phyloP scores from a whole-genome alignment of 2,113 vertebrate species.

The Ptilonorhynchus violaceus region DNA sequence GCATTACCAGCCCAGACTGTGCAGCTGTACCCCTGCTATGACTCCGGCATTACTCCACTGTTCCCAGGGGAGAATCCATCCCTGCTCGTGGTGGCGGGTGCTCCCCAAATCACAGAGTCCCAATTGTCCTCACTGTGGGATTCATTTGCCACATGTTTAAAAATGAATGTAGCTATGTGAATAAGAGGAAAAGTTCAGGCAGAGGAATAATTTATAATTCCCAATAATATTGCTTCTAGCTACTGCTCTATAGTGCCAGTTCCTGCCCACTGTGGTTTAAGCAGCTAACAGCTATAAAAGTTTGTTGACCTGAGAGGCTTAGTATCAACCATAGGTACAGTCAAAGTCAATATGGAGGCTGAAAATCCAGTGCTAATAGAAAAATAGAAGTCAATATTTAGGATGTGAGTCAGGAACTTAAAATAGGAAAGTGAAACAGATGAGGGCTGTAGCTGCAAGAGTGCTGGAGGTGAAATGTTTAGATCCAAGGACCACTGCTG shows the following conservation, averaged over 20 bases:
- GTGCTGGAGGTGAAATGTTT: constrained; percentile 68
- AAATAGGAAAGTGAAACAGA: constrained; percentile 79
- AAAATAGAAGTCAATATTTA: constrained; percentile 83
- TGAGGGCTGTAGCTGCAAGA: constrained; percentile 66
- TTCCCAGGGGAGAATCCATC: not conserved
- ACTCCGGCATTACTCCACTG: not conserved
- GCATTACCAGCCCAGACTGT: not conserved
- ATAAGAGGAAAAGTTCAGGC: constrained; percentile 66
- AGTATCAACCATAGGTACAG: constrained; percentile 79
- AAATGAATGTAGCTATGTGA: constrained; percentile 64
- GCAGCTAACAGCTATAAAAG: constrained; percentile 78
- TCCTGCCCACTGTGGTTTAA: constrained; percentile 69
- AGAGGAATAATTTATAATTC: constrained; percentile 65
- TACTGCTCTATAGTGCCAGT: constrained; percentile 63
- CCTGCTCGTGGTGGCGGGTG: not conserved
- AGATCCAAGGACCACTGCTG: constrained; percentile 63
- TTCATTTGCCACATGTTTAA: constrained; percentile 40
- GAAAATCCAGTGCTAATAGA: constrained; percentile 78
- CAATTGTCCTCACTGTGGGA: constrained; percentile 17
- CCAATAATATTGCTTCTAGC: constrained; percentile 65
- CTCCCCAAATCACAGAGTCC: constrained; percentile 36
- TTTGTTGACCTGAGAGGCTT: constrained; percentile 79
- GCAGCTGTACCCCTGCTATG: not conserved
- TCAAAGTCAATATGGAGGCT: constrained; percentile 81
- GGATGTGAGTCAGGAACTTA: constrained; percentile 77